phyloP scores from a whole-genome alignment of 1,140 invertebrate genomes.

The Rhagoletis pomonella region DNA sequence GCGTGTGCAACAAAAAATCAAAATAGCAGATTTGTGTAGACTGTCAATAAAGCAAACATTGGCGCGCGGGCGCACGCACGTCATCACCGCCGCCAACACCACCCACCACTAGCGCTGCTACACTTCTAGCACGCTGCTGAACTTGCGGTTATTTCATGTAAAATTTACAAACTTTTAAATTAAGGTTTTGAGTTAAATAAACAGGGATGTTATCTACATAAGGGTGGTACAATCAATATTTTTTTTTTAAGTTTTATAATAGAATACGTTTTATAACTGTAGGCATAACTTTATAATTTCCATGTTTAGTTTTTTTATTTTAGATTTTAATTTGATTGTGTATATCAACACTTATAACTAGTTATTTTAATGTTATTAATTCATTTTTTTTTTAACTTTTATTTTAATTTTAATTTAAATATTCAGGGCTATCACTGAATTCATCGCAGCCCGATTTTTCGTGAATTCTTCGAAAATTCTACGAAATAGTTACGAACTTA shows the following conservation, averaged over 20 bases:
- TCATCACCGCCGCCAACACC: background rate
- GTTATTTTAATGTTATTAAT: slow-evolving; percentile 27
- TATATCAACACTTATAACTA: slow-evolving; percentile 43
- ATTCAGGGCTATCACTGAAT: background rate
- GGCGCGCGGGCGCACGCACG: background rate
- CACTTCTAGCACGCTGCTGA: background rate
- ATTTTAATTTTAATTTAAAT: slow-evolving; percentile 15
- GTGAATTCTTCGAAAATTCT: too few relatives aligned
- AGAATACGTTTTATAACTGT: background rate
- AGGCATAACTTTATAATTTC: slow-evolving; percentile 35
- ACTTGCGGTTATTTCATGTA: background rate
- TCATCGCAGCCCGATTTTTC: too few relatives aligned
- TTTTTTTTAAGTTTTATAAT: slow-evolving; percentile 11
- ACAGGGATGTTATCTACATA: background rate
- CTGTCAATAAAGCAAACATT: background rate
- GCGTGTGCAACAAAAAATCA: slow-evolving; percentile 11
- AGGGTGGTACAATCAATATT: background rate
- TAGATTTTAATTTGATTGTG: slow-evolving; percentile 35
- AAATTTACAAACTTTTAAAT: background rate
- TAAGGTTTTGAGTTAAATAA: background rate
- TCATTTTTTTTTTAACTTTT: background rate
- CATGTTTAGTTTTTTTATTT: background rate
- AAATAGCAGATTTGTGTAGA: background rate
- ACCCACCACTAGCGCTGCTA: background rate
- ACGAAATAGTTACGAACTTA: too few relatives aligned